Evolutionary conservation across 2,888 invertebrate species (phyloP), one percentile per base, ranked within the genome.

Genomic region (Leptogaster cylindrica): DNA sequence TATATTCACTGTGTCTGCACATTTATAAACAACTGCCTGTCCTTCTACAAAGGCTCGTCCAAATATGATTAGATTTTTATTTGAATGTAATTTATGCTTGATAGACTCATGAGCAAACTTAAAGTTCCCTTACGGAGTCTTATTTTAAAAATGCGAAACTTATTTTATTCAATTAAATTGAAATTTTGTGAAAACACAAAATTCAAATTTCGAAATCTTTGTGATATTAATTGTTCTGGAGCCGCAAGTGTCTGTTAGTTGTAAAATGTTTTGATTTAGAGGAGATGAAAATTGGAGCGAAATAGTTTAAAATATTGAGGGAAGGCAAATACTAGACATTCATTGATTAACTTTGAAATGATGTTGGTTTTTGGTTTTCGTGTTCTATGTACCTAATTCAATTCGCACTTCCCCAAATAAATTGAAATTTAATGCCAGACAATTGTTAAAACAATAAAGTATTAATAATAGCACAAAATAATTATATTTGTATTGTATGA

Each of bases 21-120:
- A 70, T 88, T 88, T 75, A 83, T 88, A 14, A 84, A 84, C 72
- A 84, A 84, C 73, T 87, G 87, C 73, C 78, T 87, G 73, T 73
- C 76, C 55, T 71, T 36, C 18, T 72, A 70, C 48, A 70, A 71
- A 39, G 71, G 70, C 25, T 66, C 70, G 48, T 36, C 65, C 16
- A 61, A 61, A 20, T 61, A 61, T 27, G 61, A 61, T 0, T 61
- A 61, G 28, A 61, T 6, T 18, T 20, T 10, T n/a, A 27, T 61
- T 20, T 8, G 7, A 25, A 33, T 8, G 14, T n/a, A 20, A 41
- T 23, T 25, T 39, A 39, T 31, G 33, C 7, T 36, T 12, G 18
- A 36, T 27, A 31, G 36, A 20, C 10, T 36, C 46, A 36, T 36
- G n/a, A 55, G n/a, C 23, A 55, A 18, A 31, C 39, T 16, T 23